Evolutionary conservation across 2,888 invertebrate genomes (phyloP).

Genomic region (Punctoribates punctum): DNA sequence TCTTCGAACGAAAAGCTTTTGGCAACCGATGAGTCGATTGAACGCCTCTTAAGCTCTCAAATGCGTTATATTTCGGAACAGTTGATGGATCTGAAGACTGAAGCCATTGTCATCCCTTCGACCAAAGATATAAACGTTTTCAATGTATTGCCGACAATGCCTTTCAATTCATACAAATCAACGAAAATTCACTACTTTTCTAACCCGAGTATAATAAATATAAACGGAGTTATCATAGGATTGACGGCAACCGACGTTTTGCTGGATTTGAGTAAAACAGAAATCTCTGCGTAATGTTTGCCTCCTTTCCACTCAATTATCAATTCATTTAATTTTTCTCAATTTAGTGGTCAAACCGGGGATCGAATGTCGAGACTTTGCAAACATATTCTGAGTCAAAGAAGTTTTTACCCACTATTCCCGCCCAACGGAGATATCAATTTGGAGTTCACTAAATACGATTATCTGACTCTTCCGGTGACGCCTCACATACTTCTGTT

Average conservation of each 20-base stretch:
- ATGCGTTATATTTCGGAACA: constrained; percentile 24
- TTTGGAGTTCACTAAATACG: constrained; percentile 60
- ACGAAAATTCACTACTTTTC: constrained; percentile 57
- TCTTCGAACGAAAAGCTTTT: constrained; percentile 20
- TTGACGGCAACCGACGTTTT: constrained; percentile 77
- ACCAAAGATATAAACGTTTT: constrained; percentile 72
- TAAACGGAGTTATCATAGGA: constrained; percentile 72
- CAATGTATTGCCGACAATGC: constrained; percentile 76
- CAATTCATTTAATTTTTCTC: not conserved
- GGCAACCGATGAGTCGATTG: not conserved
- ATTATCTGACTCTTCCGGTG: constrained; percentile 57
- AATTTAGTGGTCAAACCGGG: constrained; percentile 38
- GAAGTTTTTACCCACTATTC: constrained; percentile 72
- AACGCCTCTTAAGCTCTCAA: constrained; percentile 30
- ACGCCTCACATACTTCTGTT: constrained; percentile 77
- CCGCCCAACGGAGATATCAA: constrained; percentile 66
- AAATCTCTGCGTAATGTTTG: constrained; percentile 66
- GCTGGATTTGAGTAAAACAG: constrained; percentile 75
- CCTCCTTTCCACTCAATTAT: not conserved
- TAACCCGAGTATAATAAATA: constrained; percentile 74
- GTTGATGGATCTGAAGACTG: constrained; percentile 56
- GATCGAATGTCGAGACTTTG: constrained; percentile 74
- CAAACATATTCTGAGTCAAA: constrained; percentile 70
- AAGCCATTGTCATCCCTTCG: constrained; percentile 71
- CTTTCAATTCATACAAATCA: constrained; percentile 61